phyloP scores from a whole-genome alignment of 2,113 vertebrate species.

The Ammodytes dubius region DNA sequence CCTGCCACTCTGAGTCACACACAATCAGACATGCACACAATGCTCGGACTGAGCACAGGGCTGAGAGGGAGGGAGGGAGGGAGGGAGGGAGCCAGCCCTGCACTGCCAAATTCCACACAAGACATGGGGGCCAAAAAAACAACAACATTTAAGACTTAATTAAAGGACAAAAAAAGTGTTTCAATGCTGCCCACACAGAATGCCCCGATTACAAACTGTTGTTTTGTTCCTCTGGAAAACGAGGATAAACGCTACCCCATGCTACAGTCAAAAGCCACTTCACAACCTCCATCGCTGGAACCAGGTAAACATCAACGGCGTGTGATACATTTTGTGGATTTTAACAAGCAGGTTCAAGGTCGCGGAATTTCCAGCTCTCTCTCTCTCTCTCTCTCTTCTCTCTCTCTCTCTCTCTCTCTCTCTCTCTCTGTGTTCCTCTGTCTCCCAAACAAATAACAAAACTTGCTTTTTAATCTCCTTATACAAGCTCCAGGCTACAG shows the following conservation, averaged over 20 bases:
- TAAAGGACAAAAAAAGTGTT: conserved; percentile 57
- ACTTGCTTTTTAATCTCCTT: conserved; percentile 23
- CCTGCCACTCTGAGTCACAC: conserved; percentile 72
- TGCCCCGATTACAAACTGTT: conserved; percentile 38
- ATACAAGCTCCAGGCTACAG: conserved; percentile 41
- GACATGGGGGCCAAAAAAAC: conserved; percentile 56
- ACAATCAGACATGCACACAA: conserved; percentile 55
- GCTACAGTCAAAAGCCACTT: not conserved
- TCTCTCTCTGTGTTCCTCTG: conserved; percentile 4
- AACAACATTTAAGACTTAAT: conserved; percentile 50
- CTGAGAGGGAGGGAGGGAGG: conserved; percentile 58
- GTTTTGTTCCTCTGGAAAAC: conserved; percentile 28
- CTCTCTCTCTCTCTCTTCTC: not conserved
- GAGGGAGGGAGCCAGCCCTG: conserved; percentile 10
- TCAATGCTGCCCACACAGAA: conserved; percentile 29
- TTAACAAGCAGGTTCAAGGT: not conserved
- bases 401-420: conserved; percentile 18
- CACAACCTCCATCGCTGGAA: conserved; percentile 11
- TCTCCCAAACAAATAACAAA: conserved; percentile 52
- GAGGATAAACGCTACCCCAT: conserved; percentile 1
- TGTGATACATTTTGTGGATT: conserved; percentile 15
- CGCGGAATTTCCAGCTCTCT: conserved; percentile 15
- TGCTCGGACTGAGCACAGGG: conserved; percentile 32
- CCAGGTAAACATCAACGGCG: conserved; percentile 39
- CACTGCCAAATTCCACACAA: conserved; percentile 78